Base-by-base conservation (phyloP, 1,140 invertebrate species). In the Listronotus bonariensis region DNA sequence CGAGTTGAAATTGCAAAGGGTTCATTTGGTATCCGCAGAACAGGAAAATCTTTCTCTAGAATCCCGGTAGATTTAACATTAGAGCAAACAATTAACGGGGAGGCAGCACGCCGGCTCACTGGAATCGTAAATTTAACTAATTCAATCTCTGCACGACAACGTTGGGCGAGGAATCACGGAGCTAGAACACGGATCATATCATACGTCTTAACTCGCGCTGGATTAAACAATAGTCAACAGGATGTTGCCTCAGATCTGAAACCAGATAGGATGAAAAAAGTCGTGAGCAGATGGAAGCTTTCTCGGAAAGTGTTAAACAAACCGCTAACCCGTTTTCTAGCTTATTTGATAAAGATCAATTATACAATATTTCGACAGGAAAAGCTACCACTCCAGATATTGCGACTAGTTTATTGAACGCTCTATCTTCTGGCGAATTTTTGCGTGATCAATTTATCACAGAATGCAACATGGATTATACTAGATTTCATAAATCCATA, bases 141-240 rank as follows among this genome's bases (percentile, higher is more conserved):
- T 18, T 76, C 71, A 18, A 77, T 77, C 38, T 59, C 69, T 53
- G 72, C 73, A 46, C 40, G 76, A 53, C 63, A 76, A 62, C 20
- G 74, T 36, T 77, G 72, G 74, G 68, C 71, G 17, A 38, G 68
- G 0, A 78, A 71, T 55, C 72, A 76, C 54, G 65, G 53, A 45
- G 67, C 75, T 17, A 60, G 72, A 42, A 68, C 75, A n/a, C 74
- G 65, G 58, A 73, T 76, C 45, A 36, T 52, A 1, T 20, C 42
- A 2, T 8, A 10, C 8, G 34, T 36, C 8, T 26, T 26, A 26
- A 26, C 20, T 51, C 10, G 10, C 12, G 26, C 31, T 26, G 9
- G 48, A 4, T 12, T 31, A 26, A 34, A 31, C 11, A 20, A 12
- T 4, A n/a, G 4, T 11, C 17, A 5, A 5, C 17, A 51, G 26